phyloP scores from a whole-genome alignment of 2,888 invertebrate species.

The Drosophila kokeensis region DNA sequence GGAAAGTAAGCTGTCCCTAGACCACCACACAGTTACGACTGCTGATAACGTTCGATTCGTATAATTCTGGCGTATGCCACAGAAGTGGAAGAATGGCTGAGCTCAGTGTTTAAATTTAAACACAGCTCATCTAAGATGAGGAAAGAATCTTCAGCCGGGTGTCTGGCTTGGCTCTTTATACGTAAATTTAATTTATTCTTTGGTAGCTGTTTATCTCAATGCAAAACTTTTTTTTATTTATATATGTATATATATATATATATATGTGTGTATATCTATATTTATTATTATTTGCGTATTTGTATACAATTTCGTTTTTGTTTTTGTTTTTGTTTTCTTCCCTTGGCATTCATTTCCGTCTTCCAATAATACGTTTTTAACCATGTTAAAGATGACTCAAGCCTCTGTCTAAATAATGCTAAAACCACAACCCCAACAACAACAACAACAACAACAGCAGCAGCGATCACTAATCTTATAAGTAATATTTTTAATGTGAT shows the following conservation, averaged over 20 bases:
- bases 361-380: slow-evolving; percentile 80
- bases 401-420: slow-evolving; percentile 71
- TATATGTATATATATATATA: slow-evolving; percentile 43
- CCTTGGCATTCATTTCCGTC: slow-evolving; percentile 81
- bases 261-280: slow-evolving; percentile 30
- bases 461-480: slow-evolving; percentile 46
- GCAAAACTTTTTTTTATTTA: slow-evolving; percentile 43
- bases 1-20: slow-evolving; percentile 37
- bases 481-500: slow-evolving; percentile 70
- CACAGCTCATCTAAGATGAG: slow-evolving; percentile 36
- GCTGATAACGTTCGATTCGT: slow-evolving; percentile 58
- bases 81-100: slow-evolving; percentile 37
- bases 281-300: slow-evolving; percentile 50
- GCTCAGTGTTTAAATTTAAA: slow-evolving; percentile 78
- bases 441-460: slow-evolving; percentile 34
- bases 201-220: slow-evolving; percentile 66
- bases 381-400: slow-evolving; percentile 77
- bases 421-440: slow-evolving; percentile 45
- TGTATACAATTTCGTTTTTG: slow-evolving; percentile 51
- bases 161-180: slow-evolving; percentile 16
- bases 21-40: slow-evolving; percentile 22
- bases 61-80: slow-evolving; percentile 13
- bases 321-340: slow-evolving; percentile 46
- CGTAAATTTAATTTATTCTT: slow-evolving; percentile 77
- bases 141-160: slow-evolving; percentile 37